A percentile compares a stretch with the other conserved stretches of the same genome.
phyloP scores from a whole-genome alignment of 2,113 vertebrate genomes.

The Xyrauchen texanus region DNA sequence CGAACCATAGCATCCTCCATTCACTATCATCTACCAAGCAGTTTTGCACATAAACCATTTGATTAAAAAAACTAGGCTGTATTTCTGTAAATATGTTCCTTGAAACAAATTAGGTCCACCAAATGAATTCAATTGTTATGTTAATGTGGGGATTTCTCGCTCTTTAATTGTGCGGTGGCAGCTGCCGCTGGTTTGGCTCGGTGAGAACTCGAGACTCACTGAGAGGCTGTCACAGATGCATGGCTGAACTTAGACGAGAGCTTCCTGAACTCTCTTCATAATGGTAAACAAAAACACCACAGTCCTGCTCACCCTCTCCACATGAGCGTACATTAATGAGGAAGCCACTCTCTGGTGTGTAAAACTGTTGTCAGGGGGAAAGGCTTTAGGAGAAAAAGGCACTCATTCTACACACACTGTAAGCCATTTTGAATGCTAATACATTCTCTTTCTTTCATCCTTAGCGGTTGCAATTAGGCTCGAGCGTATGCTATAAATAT shows the following conservation, averaged over 20 bases:
- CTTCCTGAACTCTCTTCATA: slow-evolving; percentile 33
- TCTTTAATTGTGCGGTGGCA: slow-evolving; percentile 36
- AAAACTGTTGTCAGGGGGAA: slow-evolving; percentile 35
- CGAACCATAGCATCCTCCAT: not conserved
- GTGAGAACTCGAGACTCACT: slow-evolving; percentile 19
- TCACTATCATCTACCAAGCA: not conserved
- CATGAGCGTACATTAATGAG: slow-evolving; percentile 39
- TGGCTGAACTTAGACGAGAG: slow-evolving; percentile 35
- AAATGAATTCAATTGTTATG: slow-evolving; percentile 35
- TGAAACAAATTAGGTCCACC: slow-evolving; percentile 26
- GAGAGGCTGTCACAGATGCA: slow-evolving; percentile 36
- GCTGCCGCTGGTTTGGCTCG: slow-evolving; percentile 33
- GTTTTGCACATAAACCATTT: slow-evolving; percentile 7
- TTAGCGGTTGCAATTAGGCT: slow-evolving; percentile 44
- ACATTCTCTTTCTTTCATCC: slow-evolving; percentile 40
- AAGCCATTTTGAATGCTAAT: slow-evolving; percentile 43
- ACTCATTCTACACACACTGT: slow-evolving; percentile 33
- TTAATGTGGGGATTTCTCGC: slow-evolving; percentile 32
- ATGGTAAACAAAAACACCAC: slow-evolving; percentile 45
- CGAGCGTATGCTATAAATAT: slow-evolving; percentile 50
- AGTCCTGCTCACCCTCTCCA: slow-evolving; percentile 14
- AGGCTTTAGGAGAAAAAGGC: slow-evolving; percentile 33
- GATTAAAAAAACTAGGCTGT: slow-evolving; percentile 31
- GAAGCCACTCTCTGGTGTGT: slow-evolving; percentile 37
- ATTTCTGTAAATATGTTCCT: not conserved